Evolutionary conservation across 2,797 vertebrate species (phyloP), one percentile per base, ranked within the genome.

Genomic region (Paramormyrops hopkinsi): DNA sequence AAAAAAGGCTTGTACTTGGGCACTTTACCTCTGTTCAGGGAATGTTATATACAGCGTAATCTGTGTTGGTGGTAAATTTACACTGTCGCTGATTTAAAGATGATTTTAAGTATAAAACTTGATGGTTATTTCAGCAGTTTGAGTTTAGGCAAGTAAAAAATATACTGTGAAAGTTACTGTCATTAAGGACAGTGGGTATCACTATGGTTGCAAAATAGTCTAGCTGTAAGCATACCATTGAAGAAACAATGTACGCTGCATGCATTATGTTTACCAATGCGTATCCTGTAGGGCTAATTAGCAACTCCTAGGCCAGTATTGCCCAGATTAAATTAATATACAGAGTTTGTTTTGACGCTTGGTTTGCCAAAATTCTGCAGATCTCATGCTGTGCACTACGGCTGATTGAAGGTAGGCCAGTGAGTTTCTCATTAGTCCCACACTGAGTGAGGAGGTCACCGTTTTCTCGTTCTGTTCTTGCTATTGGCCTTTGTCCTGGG

Each of bases 11-110:
- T 91, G 48, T 89, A 91, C 89, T 91, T 73, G 93, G 95, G 94
- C 95, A 96, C 95, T 96, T 96, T 96, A 96, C 92, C 88, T 92
- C 94, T 89, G 94, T 96, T 96, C 95, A 95, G 96, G 95, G 95
- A 96, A 76, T 90, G 44, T n/a, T 46, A 92, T 89, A 69, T 91
- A 90, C 12, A 88, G 88, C 54, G 53, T 88, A 90, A 73, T 88
- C 19, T 3, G 90, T 82, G 85, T 90, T 86, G 89, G 79, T 90
- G 89, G 89, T 92, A 51, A 89, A 65, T 89, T 89, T 65, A 89
- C 76, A 85, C 56, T 62, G 82, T 85, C 44, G 51, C 69, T 41
- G 51, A 88, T 82, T 19, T 33, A 91, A 85, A 82, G 1, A 59
- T 62, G 89, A 88, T 79, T 4, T 48, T 76, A 85, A 92, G 44